These are phyloP conservation scores for Phaedon cochleariae DNA, from an alignment of 2,888 invertebrate genomes.

Conservation along the genomic window DNA sequence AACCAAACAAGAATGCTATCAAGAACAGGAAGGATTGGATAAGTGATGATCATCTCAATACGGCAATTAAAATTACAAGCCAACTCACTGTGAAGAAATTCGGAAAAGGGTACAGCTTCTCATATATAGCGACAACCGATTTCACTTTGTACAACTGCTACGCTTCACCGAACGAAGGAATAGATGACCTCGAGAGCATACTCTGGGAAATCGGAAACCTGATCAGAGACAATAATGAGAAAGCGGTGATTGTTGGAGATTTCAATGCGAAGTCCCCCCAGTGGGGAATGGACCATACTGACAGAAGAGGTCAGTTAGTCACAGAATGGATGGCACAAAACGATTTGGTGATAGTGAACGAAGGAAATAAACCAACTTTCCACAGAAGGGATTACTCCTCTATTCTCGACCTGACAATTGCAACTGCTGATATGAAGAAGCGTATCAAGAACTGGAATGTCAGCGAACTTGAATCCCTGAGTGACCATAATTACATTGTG, in stretches of 20 bases:
- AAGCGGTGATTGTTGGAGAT: not conserved
- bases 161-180: too few relatives aligned
- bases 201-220: not conserved
- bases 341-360: conserved; percentile 17
- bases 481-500: conserved; percentile 36
- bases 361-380: conserved; percentile 25
- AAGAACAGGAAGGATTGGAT: not conserved
- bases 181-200: too few relatives aligned
- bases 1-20: not conserved
- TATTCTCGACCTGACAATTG: conserved; percentile 36
- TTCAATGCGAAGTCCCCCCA: conserved; percentile 33
- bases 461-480: conserved; percentile 28
- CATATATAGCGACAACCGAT: not conserved
- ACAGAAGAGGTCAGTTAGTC: conserved; percentile 22
- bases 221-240: not conserved
- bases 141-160: not conserved
- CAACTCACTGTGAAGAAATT: not conserved
- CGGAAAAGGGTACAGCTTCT: too few relatives aligned
- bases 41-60: not conserved
- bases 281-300: conserved; percentile 30
- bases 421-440: conserved; percentile 14
- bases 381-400: conserved; percentile 31
- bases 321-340: conserved; percentile 26
- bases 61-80: not conserved
- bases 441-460: conserved; percentile 28